A percentile compares a stretch with the other conserved stretches of the same genome.
Conservation (phyloP, 2,888 invertebrate species). For the Dolichopus griseipennis region DNA sequence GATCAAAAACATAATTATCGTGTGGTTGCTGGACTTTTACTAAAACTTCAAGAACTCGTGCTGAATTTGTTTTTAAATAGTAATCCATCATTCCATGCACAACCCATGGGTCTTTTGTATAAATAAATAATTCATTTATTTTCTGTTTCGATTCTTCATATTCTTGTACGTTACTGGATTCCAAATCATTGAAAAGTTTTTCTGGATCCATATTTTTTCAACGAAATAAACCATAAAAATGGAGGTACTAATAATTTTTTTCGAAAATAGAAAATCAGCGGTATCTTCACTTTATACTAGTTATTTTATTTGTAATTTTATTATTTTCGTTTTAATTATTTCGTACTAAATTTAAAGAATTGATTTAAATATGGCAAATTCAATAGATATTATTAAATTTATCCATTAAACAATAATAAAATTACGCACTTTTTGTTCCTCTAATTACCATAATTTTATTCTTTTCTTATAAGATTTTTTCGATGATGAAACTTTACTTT, state of each 20-base stretch:
- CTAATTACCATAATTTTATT: slow-evolving; percentile 27
- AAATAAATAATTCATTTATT: slow-evolving; percentile 61
- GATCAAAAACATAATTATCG: slow-evolving; percentile 75
- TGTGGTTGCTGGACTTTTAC: slow-evolving; percentile 77
- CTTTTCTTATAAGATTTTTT: slow-evolving; percentile 2
- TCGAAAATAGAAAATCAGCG: neutral
- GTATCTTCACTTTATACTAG: neutral
- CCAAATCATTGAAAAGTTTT: slow-evolving; percentile 56
- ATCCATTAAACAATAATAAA: slow-evolving; percentile 9
- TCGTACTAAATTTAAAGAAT: neutral
- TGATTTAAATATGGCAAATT: slow-evolving; percentile 6
- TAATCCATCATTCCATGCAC: slow-evolving; percentile 76
- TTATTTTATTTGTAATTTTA: neutral
- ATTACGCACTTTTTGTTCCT: slow-evolving; percentile 27
- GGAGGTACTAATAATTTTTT: neutral
- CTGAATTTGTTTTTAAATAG: slow-evolving; percentile 70
- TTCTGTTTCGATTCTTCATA: slow-evolving; percentile 60
- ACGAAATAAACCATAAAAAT: neutral
- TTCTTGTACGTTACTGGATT: slow-evolving; percentile 57
- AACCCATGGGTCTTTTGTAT: slow-evolving; percentile 72
- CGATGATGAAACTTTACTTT: slow-evolving; percentile 1
- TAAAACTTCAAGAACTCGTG: slow-evolving; percentile 70
- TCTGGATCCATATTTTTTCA: slow-evolving; percentile 39
- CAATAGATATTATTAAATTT: neutral
- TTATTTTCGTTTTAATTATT: neutral